Conservation (phyloP, 2,113 vertebrate species). For the Tragelaphus scriptus region DNA sequence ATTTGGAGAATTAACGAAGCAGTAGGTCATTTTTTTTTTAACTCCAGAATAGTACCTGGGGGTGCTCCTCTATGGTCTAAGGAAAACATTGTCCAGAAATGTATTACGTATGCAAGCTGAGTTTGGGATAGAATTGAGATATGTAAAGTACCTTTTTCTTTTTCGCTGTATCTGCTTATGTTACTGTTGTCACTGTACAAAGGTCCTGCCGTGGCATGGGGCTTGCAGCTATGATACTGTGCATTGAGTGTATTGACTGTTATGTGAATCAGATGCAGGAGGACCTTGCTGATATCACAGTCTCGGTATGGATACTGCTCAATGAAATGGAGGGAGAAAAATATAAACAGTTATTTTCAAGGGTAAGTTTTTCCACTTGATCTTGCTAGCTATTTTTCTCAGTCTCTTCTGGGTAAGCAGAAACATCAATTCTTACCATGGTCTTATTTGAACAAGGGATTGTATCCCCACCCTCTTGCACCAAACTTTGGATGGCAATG, state of each 20-base stretch:
- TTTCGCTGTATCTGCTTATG: slow-evolving; percentile 98
- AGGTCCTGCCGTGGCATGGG: slow-evolving; percentile 94
- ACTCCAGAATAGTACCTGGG: neutral
- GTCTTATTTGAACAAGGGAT: neutral
- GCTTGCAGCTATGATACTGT: slow-evolving; percentile 99
- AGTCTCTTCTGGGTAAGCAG: neutral
- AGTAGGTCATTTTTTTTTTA: neutral
- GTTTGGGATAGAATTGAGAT: neutral
- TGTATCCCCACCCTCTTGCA: neutral
- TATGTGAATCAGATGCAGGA: slow-evolving; percentile 97
- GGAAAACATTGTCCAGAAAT: neutral
- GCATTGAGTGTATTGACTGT: slow-evolving; percentile 98
- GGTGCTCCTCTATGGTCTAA: neutral
- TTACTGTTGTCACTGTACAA: slow-evolving; percentile 99
- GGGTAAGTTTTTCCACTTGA: neutral
- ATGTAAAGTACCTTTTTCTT: slow-evolving; percentile 92
- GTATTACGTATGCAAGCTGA: neutral
- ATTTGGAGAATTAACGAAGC: neutral
- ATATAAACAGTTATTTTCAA: neutral
- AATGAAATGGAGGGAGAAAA: slow-evolving; percentile 58
- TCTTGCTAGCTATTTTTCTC: neutral
- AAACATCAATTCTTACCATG: neutral
- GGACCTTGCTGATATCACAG: slow-evolving; percentile 95
- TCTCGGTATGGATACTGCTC: slow-evolving; percentile 97
- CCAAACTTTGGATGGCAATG: neutral